These are phyloP conservation scores for Aix galericulata DNA, from an alignment of 2,113 vertebrate species.

Conservation along the genomic window DNA sequence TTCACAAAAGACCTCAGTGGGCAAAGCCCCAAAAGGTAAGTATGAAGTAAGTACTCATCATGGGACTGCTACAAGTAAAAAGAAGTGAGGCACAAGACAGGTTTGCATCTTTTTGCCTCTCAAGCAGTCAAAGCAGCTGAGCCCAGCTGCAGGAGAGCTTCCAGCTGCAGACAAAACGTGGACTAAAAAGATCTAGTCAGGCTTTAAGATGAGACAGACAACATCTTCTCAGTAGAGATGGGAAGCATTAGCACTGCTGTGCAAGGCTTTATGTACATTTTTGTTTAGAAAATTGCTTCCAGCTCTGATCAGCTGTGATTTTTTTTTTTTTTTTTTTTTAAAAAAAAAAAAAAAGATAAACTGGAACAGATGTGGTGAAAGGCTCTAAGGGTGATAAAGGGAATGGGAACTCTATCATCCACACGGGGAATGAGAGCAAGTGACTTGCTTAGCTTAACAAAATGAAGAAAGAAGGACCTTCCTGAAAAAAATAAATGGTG, in stretches of 20 bases:
- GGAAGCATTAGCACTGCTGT: neutral
- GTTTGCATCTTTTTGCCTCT: fast-evolving
- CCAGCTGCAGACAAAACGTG: neutral
- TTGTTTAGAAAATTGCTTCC: constrained; percentile 35
- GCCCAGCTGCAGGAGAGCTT: neutral
- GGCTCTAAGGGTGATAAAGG: neutral
- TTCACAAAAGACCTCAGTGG: neutral
- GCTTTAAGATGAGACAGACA: neutral
- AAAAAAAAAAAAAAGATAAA: neutral
- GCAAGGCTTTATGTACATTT: neutral
- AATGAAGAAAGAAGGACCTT: neutral
- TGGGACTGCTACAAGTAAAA: neutral
- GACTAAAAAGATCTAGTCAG: neutral
- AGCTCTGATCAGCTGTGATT: constrained; percentile 4
- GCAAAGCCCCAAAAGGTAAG: neutral
- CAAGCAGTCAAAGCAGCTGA: neutral
- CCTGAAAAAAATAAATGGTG: neutral
- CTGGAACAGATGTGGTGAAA: constrained; percentile 29
- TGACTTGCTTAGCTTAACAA: neutral
- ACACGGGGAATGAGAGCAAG: neutral
- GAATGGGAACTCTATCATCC: neutral
- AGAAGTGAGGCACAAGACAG: fast-evolving
- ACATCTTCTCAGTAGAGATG: neutral
- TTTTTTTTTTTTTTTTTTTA: neutral
- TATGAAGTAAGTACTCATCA: neutral